phyloP scores from a whole-genome alignment of 2,888 invertebrate species.

The Habroteleia sp. region DNA sequence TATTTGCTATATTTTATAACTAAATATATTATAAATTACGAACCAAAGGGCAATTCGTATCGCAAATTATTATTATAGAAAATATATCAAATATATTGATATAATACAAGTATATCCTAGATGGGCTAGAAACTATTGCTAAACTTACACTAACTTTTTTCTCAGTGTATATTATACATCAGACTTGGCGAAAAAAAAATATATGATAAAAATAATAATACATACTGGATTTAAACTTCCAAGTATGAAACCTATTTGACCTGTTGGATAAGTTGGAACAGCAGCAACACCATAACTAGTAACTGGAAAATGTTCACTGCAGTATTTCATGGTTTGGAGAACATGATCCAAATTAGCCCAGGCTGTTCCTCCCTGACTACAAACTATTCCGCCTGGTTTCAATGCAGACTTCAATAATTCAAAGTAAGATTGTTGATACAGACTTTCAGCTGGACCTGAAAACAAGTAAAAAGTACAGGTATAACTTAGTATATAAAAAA shows the following conservation, averaged over 20 bases:
- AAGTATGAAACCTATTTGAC: constrained; percentile 97
- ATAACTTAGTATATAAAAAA: too few species aligned
- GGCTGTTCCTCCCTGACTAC: constrained; percentile 91
- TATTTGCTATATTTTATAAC: too few species aligned
- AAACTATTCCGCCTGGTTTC: constrained; percentile 93
- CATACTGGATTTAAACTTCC: constrained; percentile 87
- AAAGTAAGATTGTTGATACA: constrained; percentile 92
- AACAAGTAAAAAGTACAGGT: too few species aligned
- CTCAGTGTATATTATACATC: too few species aligned
- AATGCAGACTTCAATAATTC: constrained; percentile 91
- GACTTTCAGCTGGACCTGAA: constrained; percentile 85
- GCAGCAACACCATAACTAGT: constrained; percentile 91
- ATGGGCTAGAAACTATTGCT: too few species aligned
- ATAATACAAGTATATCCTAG: too few species aligned
- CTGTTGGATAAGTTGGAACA: constrained; percentile 98
- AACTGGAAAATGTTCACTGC: constrained; percentile 88
- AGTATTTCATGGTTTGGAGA: constrained; percentile 87
- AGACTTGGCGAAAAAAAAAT: too few species aligned
- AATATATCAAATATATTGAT: too few species aligned
- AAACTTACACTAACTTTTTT: too few species aligned
- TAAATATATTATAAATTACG: too few species aligned
- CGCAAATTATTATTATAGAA: too few species aligned
- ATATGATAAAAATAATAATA: neutral
- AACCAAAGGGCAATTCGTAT: too few species aligned
- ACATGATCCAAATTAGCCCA: constrained; percentile 93